Base-by-base conservation (phyloP, 2,888 invertebrate species). In the Caenorhabditis doughertyi region DNA sequence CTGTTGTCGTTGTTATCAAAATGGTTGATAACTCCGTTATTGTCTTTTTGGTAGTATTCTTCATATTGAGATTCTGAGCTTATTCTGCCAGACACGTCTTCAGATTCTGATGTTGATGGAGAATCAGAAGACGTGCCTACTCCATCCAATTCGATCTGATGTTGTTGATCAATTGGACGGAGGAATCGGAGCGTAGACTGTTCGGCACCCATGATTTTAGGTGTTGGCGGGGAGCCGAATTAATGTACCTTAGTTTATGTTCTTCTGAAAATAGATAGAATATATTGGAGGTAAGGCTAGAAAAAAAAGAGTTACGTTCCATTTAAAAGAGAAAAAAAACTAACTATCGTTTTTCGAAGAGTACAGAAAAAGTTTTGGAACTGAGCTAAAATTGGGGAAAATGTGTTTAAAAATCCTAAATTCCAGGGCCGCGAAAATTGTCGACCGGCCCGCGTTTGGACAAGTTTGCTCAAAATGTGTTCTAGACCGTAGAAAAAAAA, bases 21-120 rank as follows among this genome's bases (percentile, higher is more conserved):
- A 3, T 29, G 13, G 23, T 32, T 58, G 39, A 3, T 23, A n/a
- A 29, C 21, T 8, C 8, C 16, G 56, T 29, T 56, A 11, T 29
- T 56, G 16, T n/a, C 32, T 35, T 18, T 8, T 8, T 32, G 18
- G 9, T 27, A 53, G 27, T n/a, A n/a, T n/a, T n/a, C n/a, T n/a
- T 42, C 9, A 16, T 42, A 16, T 3, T 42, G 42, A n/a, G 42
- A 42, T n/a, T 29, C 27, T 23, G 56, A 9, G 32, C 35, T 56
- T 35, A 56, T 58, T 58, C 58, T 58, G 56, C 35, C 11, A 39
- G 39, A n/a, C 35, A 58, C 39, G 58, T 58, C 58, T 23, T 39
- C 18, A 32, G 55, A 55, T 18, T 35, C 1, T 35, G 56, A 56
- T 21, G 56, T 56, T 32, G 32, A 32, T 32, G 32, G 32, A 7